These are phyloP conservation scores for Myanophis thanlyinensis DNA, from an alignment of 2,113 vertebrate species.

Conservation along the genomic window DNA sequence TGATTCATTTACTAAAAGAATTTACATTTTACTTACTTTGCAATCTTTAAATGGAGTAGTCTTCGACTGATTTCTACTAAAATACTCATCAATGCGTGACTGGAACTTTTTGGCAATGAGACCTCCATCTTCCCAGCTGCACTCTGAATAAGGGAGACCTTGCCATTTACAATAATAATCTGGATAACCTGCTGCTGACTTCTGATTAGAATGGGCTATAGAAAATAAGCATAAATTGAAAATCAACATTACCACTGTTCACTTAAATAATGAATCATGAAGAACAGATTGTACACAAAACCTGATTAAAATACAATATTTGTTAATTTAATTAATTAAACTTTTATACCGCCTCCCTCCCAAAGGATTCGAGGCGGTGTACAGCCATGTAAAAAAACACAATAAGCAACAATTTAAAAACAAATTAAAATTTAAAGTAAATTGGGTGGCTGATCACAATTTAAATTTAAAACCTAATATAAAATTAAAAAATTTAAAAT, in stretches of 20 bases:
- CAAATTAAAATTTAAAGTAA: too few species aligned
- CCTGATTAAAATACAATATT: background rate
- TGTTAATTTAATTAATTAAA: too few species aligned
- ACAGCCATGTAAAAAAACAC: too few species aligned
- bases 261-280: background rate
- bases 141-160: constrained; percentile 93
- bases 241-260: background rate
- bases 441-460: too few species aligned
- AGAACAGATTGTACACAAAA: background rate
- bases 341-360: too few species aligned
- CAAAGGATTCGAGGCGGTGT: too few species aligned
- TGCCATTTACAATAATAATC: constrained; percentile 99
- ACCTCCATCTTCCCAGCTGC: constrained; percentile 98
- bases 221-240: constrained; percentile 30
- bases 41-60: constrained; percentile 93
- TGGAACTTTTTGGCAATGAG: constrained; percentile 95
- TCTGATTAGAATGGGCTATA: constrained; percentile 97
- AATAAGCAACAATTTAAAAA: too few species aligned
- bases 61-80: constrained; percentile 94
- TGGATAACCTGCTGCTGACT: constrained; percentile 93
- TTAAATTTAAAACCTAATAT: too few species aligned
- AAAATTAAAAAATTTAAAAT: too few species aligned
- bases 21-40: constrained; percentile 78
- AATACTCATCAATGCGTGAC: constrained; percentile 90
- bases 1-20: background rate